These are phyloP conservation scores for Enteromius mattozi DNA, from an alignment of 2,797 vertebrate genomes.

Conservation along the genomic window DNA sequence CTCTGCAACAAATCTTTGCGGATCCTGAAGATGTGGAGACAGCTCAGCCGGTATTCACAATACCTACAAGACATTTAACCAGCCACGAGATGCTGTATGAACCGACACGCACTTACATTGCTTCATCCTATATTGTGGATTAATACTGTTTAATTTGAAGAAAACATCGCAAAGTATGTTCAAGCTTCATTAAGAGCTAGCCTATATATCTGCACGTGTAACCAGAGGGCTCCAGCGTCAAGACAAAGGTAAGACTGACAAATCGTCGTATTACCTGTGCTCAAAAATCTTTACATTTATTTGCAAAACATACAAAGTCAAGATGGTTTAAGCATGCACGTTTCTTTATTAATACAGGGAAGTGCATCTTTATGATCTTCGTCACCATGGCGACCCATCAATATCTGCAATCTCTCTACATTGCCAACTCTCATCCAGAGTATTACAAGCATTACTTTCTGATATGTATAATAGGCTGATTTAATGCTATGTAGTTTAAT, in stretches of 20 bases:
- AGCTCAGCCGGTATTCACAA: neutral
- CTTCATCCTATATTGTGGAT: conserved; percentile 44
- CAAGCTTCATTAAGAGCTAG: neutral
- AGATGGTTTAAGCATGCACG: neutral
- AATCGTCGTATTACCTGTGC: neutral
- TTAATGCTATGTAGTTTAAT: conserved; percentile 4
- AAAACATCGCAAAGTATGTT: neutral
- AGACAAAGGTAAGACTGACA: conserved; percentile 16
- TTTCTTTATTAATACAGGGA: conserved; percentile 30
- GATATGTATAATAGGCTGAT: neutral
- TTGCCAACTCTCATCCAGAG: neutral
- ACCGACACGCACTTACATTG: conserved; percentile 7
- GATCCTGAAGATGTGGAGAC: conserved; percentile 50
- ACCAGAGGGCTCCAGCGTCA: neutral
- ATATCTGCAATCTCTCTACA: neutral
- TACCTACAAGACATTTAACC: neutral
- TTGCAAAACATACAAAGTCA: neutral
- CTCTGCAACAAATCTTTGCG: conserved; percentile 52
- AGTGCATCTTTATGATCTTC: conserved; percentile 6
- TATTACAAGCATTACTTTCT: neutral
- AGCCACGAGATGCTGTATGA: neutral
- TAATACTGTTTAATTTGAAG: neutral
- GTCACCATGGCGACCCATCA: conserved; percentile 3
- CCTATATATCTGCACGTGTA: neutral
- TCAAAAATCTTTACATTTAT: neutral